phyloP scores from a whole-genome alignment of 2,113 vertebrate species.

The Atrichornis clamosus region DNA sequence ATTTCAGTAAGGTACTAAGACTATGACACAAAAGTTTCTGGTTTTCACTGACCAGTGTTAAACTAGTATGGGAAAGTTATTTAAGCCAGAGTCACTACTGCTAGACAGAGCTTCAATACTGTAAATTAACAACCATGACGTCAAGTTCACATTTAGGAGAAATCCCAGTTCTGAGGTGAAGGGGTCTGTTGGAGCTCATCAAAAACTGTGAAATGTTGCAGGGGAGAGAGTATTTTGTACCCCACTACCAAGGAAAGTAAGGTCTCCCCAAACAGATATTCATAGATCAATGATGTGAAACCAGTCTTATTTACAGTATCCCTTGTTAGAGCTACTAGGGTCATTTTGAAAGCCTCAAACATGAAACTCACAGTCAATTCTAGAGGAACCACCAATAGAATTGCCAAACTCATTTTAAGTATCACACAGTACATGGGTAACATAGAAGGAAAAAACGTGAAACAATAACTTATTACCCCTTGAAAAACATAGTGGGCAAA shows the following conservation, averaged over 20 bases:
- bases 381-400: background rate
- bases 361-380: background rate
- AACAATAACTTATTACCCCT: background rate
- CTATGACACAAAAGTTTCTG: background rate
- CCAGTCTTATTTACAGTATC: background rate
- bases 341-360: background rate
- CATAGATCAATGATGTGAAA: background rate
- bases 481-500: rapidly evolving
- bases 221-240: background rate
- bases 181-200: background rate
- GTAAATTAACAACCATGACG: background rate
- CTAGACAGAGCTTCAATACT: background rate
- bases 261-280: background rate
- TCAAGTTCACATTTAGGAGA: background rate
- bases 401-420: background rate
- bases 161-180: background rate
- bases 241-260: background rate
- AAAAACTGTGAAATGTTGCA: background rate
- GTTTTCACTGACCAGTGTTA: background rate
- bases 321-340: background rate
- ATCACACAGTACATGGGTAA: background rate
- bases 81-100: background rate
- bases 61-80: background rate
- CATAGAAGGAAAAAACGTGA: rapidly evolving
- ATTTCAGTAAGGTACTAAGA: background rate